These are phyloP conservation scores for Huso huso DNA, from an alignment of 2,797 vertebrate genomes.

Conservation along the genomic window DNA sequence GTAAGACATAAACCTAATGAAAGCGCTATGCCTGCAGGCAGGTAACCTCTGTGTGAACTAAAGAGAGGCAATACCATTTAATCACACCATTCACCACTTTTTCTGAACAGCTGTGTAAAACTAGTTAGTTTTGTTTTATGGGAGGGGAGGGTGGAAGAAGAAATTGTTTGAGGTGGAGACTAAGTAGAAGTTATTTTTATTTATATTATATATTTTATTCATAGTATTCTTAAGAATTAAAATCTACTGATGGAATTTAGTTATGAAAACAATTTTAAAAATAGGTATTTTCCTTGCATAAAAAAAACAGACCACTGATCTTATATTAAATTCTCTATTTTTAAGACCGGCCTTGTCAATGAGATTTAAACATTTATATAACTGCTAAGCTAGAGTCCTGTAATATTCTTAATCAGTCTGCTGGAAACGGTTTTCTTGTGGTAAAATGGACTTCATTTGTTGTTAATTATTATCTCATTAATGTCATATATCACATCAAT, in stretches of 20 bases:
- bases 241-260: too few species aligned
- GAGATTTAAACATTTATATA: too few species aligned
- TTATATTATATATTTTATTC: too few species aligned
- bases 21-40: constrained; percentile 62
- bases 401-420: too few species aligned
- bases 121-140: constrained; percentile 50
- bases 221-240: too few species aligned
- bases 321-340: too few species aligned
- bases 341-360: too few species aligned
- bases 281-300: not conserved
- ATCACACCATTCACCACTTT: constrained; percentile 59
- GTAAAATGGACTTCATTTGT: constrained; percentile 7
- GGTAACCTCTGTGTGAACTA: constrained; percentile 75
- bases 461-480: too few species aligned
- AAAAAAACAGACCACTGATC: too few species aligned
- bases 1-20: constrained; percentile 74
- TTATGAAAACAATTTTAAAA: constrained; percentile 13
- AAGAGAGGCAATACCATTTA: constrained; percentile 72
- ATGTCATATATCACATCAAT: too few species aligned
- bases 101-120: constrained; percentile 45
- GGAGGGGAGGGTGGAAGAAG: constrained; percentile 33
- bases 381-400: too few species aligned
- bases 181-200: not conserved
- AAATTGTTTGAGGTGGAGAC: constrained; percentile 45
- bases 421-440: too few species aligned